Conservation (phyloP, 2,888 invertebrate genomes). For the Brassicogethes aeneus region DNA sequence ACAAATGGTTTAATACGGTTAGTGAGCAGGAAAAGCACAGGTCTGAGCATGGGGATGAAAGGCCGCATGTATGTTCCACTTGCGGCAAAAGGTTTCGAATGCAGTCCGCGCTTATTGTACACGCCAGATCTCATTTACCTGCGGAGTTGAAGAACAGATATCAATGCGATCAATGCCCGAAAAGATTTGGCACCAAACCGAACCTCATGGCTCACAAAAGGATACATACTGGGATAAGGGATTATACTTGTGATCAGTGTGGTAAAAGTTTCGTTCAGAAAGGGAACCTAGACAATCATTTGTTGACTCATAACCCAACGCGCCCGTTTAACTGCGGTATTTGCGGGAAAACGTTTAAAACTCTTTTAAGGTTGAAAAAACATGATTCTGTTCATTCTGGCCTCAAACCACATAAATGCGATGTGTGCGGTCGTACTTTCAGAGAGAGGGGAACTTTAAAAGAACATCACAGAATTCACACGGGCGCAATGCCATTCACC, state of each 20-base stretch:
- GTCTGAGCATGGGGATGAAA: slow-evolving; percentile 45
- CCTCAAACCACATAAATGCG: slow-evolving; percentile 52
- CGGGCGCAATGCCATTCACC: slow-evolving; percentile 68
- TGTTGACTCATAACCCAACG: slow-evolving; percentile 46
- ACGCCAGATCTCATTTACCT: slow-evolving; percentile 48
- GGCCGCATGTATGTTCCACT: slow-evolving; percentile 44
- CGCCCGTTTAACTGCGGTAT: slow-evolving; percentile 42
- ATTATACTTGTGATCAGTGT: slow-evolving; percentile 49
- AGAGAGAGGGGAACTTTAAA: slow-evolving; percentile 62
- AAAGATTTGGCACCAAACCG: slow-evolving; percentile 49
- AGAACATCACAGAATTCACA: slow-evolving; percentile 67
- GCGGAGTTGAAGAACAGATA: slow-evolving; percentile 48
- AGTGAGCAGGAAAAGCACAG: slow-evolving; percentile 38
- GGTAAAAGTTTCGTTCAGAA: slow-evolving; percentile 52
- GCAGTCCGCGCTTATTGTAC: slow-evolving; percentile 47
- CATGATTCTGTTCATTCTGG: slow-evolving; percentile 51
- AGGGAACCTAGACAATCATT: slow-evolving; percentile 49
- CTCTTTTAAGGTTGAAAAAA: slow-evolving; percentile 46
- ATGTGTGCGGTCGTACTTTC: slow-evolving; percentile 52
- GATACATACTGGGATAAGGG: slow-evolving; percentile 47
- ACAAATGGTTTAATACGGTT: slow-evolving; percentile 46
- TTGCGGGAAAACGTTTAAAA: slow-evolving; percentile 49
- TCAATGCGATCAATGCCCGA: slow-evolving; percentile 51
- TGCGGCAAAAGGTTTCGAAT: slow-evolving; percentile 50
- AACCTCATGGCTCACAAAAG: slow-evolving; percentile 49